Evolutionary conservation across 2,113 vertebrate species (phyloP).

Genomic region (Bufo gargarizans): DNA sequence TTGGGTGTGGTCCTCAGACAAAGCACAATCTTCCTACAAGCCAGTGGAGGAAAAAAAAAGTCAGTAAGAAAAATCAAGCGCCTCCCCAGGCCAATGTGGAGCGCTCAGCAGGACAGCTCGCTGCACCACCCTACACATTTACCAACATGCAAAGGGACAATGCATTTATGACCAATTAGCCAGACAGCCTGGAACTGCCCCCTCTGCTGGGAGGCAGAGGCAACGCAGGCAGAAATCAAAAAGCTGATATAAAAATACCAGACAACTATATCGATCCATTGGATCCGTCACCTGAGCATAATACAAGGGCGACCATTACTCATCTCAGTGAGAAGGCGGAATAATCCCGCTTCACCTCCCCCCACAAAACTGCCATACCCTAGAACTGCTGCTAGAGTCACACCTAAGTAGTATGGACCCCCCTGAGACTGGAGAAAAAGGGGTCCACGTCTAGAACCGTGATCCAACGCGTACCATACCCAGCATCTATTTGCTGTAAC

Average conservation of each 20-base stretch:
- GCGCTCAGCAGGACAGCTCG: background rate
- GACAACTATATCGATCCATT: no score
- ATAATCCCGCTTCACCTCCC: background rate
- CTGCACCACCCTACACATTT: background rate
- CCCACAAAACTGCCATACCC: background rate
- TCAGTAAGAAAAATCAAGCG: background rate
- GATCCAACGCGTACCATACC: no score
- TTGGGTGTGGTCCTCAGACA: slow-evolving; percentile 39
- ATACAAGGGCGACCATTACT: background rate
- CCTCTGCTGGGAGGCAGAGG: background rate
- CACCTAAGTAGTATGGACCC: background rate
- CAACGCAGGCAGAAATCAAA: background rate
- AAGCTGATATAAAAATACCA: background rate
- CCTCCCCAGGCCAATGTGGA: background rate
- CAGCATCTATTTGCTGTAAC: no score
- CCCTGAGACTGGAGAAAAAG: background rate
- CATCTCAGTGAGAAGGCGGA: background rate
- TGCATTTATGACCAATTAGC: background rate
- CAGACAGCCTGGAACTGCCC: background rate
- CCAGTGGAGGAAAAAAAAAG: no score
- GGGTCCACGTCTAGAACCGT: background rate
- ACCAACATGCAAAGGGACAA: background rate
- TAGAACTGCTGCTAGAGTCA: background rate
- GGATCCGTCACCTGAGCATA: background rate
- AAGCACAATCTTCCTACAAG: background rate